Evolutionary conservation across 2,113 vertebrate species (phyloP).

Genomic region (Myiagra hebetior): DNA sequence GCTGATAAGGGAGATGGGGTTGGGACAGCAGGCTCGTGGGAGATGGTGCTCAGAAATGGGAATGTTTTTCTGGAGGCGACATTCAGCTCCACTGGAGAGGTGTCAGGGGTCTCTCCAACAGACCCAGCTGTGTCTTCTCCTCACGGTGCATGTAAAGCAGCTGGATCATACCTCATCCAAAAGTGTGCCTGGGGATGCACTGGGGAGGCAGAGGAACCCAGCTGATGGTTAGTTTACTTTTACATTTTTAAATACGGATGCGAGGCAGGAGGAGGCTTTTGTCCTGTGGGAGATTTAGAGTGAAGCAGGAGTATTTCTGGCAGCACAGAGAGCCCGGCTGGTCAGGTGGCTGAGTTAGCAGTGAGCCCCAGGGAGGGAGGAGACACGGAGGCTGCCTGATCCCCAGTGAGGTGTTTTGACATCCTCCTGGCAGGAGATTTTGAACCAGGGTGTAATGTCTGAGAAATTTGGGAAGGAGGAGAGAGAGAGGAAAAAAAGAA

Average conservation of each 20-base stretch:
- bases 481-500: neutral
- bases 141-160: accelerated
- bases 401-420: neutral
- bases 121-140: neutral
- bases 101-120: neutral
- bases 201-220: neutral
- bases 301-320: neutral
- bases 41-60: neutral
- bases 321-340: accelerated
- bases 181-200: neutral
- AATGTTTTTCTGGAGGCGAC: neutral
- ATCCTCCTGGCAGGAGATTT: neutral
- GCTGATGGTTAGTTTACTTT: neutral
- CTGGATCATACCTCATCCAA: neutral
- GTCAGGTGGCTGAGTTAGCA: neutral
- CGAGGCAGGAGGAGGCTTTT: neutral
- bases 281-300: neutral
- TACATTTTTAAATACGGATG: neutral
- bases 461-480: neutral
- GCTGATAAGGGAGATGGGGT: accelerated
- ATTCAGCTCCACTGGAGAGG: neutral
- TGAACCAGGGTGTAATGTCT: neutral
- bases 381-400: neutral
- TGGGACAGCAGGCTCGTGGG: accelerated
- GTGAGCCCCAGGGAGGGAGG: neutral